Evolutionary conservation across 1,140 invertebrate species (phyloP), one percentile per base, ranked within the genome.

Genomic region (Drosophila aff.): DNA sequence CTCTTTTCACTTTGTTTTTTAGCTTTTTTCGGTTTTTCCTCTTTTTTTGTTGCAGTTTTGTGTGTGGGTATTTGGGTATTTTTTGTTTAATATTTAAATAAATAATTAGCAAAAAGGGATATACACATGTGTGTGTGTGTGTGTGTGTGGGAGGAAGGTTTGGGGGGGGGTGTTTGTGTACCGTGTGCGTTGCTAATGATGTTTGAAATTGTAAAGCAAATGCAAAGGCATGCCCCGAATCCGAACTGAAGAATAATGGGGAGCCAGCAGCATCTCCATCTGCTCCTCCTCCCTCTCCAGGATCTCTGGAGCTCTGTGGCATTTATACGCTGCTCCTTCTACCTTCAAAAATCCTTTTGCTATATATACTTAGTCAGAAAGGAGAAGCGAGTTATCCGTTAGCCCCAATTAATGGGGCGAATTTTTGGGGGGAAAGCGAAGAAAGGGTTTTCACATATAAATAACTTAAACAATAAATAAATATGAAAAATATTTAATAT

Each of bases 1-100:
- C 81, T 80, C 80, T 80, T 87, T 83, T 80, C 76, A 74, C 57
- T 67, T 44, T 63, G 18, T 66, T 78, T 63, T 33, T 43, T 33
- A 16, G 15, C 15, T 43, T 57, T 43, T 43, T 61, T 44, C 21
- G 23, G 18, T 68, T 74, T 74, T 31, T 6, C 10, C 16, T 28
- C 0, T n/a, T 11, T n/a, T 50, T 78, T 77, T 84, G 66, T 83
- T 83, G 81, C 81, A 83, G 62, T 84, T 84, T 73, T 72, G 21
- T 52, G 33, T 53, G 53, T n/a, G n/a, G 47, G 33, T 64, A 55
- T 55, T 81, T 80, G 79, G 67, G 77, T 80, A 89, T 87, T 87
- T 86, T 87, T 87, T 92, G 86, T 92, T 92, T 92, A 92, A 91
- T 92, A 91, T 92, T 92, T 92, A 92, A 92, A 92, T 92, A 92